Evolutionary conservation across 1,140 invertebrate species (phyloP).

Genomic region (Zaprionus tsacasi): DNA sequence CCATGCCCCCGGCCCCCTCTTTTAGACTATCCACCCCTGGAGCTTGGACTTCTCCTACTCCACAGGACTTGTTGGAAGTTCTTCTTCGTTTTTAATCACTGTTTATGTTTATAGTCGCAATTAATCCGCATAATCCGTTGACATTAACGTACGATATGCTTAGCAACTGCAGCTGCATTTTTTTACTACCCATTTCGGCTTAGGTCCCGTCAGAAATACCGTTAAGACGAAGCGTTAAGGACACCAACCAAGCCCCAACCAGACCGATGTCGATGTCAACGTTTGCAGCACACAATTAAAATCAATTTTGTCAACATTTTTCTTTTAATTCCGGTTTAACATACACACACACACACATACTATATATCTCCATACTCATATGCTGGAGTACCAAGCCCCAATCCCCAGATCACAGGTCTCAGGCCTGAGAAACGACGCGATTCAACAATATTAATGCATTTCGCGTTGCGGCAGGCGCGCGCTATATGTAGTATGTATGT

Average conservation of each 20-base stretch:
- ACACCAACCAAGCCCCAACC: slow-evolving; percentile 52
- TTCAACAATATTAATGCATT: slow-evolving; percentile 72
- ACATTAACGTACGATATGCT: slow-evolving; percentile 31
- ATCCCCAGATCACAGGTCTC: neutral
- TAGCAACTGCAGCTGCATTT: slow-evolving; percentile 23
- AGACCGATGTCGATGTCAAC: slow-evolving; percentile 40
- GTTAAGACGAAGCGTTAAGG: slow-evolving; percentile 53
- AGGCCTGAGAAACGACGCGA: slow-evolving; percentile 14
- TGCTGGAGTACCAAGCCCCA: slow-evolving; percentile 54
- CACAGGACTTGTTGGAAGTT: slow-evolving; percentile 16
- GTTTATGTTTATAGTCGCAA: slow-evolving; percentile 72
- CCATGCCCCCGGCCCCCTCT: neutral
- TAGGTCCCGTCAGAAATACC: slow-evolving; percentile 16
- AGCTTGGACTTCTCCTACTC: neutral
- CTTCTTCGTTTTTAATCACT: slow-evolving; percentile 60
- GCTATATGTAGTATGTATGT: slow-evolving; percentile 48
- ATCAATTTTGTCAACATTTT: slow-evolving; percentile 75
- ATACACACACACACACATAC: slow-evolving; percentile 11
- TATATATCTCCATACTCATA: slow-evolving; percentile 15
- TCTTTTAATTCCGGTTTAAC: slow-evolving; percentile 69
- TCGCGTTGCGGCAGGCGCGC: slow-evolving; percentile 69
- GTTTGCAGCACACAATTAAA: slow-evolving; percentile 74
- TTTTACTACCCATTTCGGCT: neutral
- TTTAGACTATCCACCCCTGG: neutral
- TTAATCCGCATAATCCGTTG: slow-evolving; percentile 58